Evolutionary conservation across 2,797 vertebrate species (phyloP).

Genomic region (Lagodon rhomboides): DNA sequence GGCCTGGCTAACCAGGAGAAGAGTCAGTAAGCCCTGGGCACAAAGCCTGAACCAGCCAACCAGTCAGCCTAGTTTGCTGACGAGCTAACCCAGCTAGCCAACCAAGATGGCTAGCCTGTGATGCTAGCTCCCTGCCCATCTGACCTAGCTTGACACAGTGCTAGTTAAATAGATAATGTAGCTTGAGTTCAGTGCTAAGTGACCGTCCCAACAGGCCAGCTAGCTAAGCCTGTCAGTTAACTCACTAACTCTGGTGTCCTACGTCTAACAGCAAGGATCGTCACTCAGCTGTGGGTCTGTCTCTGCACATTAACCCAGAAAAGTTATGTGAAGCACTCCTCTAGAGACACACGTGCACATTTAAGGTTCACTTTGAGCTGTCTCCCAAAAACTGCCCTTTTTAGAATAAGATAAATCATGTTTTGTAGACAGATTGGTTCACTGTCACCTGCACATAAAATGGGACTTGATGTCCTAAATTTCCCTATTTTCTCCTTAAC

Average conservation of each 20-base stretch:
- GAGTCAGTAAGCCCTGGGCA: conserved; percentile 44
- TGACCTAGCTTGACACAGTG: conserved; percentile 49
- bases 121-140: conserved; percentile 52
- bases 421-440: conserved; percentile 53
- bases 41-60: conserved; percentile 63
- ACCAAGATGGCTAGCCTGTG: conserved; percentile 28
- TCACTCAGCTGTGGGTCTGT: conserved; percentile 20
- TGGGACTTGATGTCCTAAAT: background rate
- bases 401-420: conserved; percentile 26
- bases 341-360: conserved; percentile 17
- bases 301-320: conserved; percentile 21
- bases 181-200: conserved; percentile 52
- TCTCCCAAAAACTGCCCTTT: conserved; percentile 55
- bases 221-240: conserved; percentile 26
- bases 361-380: conserved; percentile 51
- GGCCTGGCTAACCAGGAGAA: conserved; percentile 46
- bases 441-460: conserved; percentile 16
- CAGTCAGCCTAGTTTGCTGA: conserved; percentile 54
- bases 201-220: conserved; percentile 29
- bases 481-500: background rate
- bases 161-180: conserved; percentile 58
- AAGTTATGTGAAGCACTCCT: conserved; percentile 44
- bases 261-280: conserved; percentile 12
- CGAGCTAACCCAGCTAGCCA: conserved; percentile 45
- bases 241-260: conserved; percentile 25